A percentile compares a stretch with the other conserved stretches of the same genome.
Conservation (phyloP, 1,140 invertebrate genomes). For the Eriosoma lanigerum region DNA sequence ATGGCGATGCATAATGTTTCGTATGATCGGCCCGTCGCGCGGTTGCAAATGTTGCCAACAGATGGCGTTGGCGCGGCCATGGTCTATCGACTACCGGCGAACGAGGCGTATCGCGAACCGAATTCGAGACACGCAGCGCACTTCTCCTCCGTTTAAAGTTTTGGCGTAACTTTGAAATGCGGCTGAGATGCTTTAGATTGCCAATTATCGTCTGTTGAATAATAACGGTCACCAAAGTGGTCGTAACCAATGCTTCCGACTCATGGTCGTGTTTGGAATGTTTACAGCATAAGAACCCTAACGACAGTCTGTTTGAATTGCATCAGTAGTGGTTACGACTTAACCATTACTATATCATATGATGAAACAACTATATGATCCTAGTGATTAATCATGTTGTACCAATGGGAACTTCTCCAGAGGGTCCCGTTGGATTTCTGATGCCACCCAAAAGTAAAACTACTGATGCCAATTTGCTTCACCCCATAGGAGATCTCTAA, state of each 20-base stretch:
- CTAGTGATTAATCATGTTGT: not conserved
- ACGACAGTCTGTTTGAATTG: not conserved
- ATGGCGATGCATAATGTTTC: too few relatives aligned
- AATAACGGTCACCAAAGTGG: too few relatives aligned
- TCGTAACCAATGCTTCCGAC: not conserved
- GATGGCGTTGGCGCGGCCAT: not conserved
- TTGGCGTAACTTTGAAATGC: too few relatives aligned
- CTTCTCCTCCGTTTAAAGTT: too few relatives aligned
- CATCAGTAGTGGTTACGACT: constrained; percentile 50
- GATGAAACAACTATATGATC: constrained; percentile 36
- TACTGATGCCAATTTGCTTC: constrained; percentile 28
- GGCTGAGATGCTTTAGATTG: too few relatives aligned
- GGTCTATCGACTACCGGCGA: too few relatives aligned
- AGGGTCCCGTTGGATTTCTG: constrained; percentile 42
- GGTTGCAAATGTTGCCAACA: not conserved
- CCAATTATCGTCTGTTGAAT: too few relatives aligned
- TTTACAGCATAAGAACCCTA: not conserved
- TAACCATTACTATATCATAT: constrained; percentile 44
- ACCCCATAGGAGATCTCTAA: too few relatives aligned
- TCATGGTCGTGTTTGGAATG: not conserved
- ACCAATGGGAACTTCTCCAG: constrained; percentile 29
- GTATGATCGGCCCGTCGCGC: not conserved
- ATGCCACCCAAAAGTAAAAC: constrained; percentile 6
- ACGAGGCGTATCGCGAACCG: not conserved
- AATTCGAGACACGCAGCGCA: not conserved